Conservation (phyloP, 1,140 invertebrate genomes). For the Doryteuthis pealeii region DNA sequence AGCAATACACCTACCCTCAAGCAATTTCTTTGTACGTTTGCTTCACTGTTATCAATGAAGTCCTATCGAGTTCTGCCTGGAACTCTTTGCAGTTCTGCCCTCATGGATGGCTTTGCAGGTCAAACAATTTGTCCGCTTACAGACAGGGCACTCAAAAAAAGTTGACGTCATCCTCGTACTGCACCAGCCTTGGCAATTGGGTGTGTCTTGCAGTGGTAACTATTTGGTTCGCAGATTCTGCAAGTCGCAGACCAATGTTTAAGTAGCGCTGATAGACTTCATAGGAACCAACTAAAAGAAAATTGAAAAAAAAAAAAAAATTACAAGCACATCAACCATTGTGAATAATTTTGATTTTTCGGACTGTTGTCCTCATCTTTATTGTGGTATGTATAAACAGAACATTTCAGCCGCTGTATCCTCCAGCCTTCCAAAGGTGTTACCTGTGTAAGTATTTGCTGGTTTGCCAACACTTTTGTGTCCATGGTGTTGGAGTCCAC, state of each 20-base stretch:
- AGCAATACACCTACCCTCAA: too few species aligned
- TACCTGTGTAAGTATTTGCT: too few species aligned
- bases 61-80: slow-evolving; percentile 74
- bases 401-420: too few species aligned
- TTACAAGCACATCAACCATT: too few species aligned
- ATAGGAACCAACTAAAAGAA: slow-evolving; percentile 67
- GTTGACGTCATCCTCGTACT: slow-evolving; percentile 87
- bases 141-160: slow-evolving; percentile 83
- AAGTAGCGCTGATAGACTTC: slow-evolving; percentile 78
- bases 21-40: slow-evolving; percentile 75
- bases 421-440: too few species aligned
- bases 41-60: slow-evolving; percentile 68
- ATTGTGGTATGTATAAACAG: too few species aligned
- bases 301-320: neutral
- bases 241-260: slow-evolving; percentile 78
- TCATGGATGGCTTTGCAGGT: slow-evolving; percentile 87
- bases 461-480: too few species aligned
- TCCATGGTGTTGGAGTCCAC: too few species aligned
- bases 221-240: slow-evolving; percentile 81
- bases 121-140: slow-evolving; percentile 79
- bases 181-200: slow-evolving; percentile 87
- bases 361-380: too few species aligned
- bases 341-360: too few species aligned
- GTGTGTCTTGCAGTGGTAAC: slow-evolving; percentile 90
- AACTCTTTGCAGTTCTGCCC: slow-evolving; percentile 83